Base-by-base conservation (phyloP, 1,140 invertebrate genomes). In the Drosophila pruinosa region DNA sequence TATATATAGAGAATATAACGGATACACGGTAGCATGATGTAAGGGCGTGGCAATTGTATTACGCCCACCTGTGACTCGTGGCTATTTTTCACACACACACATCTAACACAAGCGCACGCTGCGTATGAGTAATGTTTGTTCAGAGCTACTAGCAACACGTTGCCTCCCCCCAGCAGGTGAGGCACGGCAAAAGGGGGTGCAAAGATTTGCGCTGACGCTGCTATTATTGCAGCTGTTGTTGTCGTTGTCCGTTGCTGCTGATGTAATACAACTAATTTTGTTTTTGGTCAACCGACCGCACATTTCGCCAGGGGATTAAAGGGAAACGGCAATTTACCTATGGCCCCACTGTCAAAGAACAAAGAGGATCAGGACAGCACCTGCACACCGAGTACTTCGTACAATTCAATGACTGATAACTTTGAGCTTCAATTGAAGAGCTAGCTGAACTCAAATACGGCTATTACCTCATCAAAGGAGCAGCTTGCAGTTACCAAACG, bases 1-100 rank as follows among this genome's bases (percentile, higher is more conserved):
- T 61, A 47, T 57, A 28, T 4, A 41, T 31, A 54, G n/a, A 15
- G 4, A 34, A n/a, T 3, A 4, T 21, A 43, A 38, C 8, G 19
- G 4, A 52, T 8, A 14, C 6, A 38, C 24, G 12, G 5, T 48
- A 17, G 21, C 14, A 1, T 10, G 19, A 2, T 61, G 31, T 24
- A 2, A 3, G 70, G 77, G 81, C 78, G 82, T 78, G 81, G 69
- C 79, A 70, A 74, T 74, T 74, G 81, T 68, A 74, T 77, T 81
- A 71, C 57, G 81, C 81, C 81, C 81, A 86, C 81, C 81, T 85
- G 81, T 86, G 65, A 80, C 63, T 63, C 43, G 57, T 76, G 59
- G 80, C 58, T 52, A 76, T 63, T 63, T 72, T 71, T 69, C 34
- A 28, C 57, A 54, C 26, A 36, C 56, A 47, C n/a, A 12, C 31